A percentile compares a stretch with the other conserved stretches of the same genome.
Evolutionary conservation across 64 coral and sea anemone genomes (phyloP).

Genomic region (Actinia tenebrosa): DNA sequence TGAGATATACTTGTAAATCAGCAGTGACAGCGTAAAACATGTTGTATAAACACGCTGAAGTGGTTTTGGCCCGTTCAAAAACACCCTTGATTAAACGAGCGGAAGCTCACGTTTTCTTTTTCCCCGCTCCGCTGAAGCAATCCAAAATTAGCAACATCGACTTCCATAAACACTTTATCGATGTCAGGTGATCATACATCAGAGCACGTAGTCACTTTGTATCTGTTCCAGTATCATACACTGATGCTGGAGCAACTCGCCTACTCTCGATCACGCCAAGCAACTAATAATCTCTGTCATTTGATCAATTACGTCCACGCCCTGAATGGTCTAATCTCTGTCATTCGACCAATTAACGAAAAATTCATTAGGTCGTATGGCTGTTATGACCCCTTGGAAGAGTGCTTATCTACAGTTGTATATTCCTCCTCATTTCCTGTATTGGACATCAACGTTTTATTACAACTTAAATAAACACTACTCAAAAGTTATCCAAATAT

Average conservation of each 20-base stretch:
- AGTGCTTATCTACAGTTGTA: slow-evolving; percentile 10
- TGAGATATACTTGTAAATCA: neutral
- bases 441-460: neutral
- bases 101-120: too few species aligned
- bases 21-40: neutral
- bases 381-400: neutral
- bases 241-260: neutral
- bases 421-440: neutral
- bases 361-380: slow-evolving; percentile 10
- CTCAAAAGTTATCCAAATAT: neutral
- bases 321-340: neutral
- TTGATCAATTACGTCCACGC: neutral
- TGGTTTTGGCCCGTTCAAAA: too few species aligned
- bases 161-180: neutral
- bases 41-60: too few species aligned
- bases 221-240: neutral
- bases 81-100: too few species aligned
- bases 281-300: neutral
- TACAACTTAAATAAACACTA: neutral
- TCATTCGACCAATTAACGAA: slow-evolving; percentile 9
- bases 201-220: neutral
- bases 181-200: neutral
- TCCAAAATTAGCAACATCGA: neutral
- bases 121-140: neutral
- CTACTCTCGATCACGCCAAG: neutral